Evolutionary conservation across 2,797 vertebrate species (phyloP), one percentile per base, ranked within the genome.

Genomic region (Dicrostonyx torquatus): DNA sequence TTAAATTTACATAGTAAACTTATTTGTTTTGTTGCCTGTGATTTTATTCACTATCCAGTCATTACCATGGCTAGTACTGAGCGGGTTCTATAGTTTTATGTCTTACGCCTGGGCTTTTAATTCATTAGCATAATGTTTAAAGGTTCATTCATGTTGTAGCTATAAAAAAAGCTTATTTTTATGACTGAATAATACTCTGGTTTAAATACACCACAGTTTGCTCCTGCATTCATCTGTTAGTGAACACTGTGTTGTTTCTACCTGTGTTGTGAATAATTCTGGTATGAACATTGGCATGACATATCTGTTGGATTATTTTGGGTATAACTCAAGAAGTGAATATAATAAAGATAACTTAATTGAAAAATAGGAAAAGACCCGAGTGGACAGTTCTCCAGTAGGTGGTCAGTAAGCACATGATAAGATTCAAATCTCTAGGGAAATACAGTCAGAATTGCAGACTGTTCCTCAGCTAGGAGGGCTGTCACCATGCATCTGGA

Each of bases 111-210:
- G 53, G 37, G 22, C 50, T n/a, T 84, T 31, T 55, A 88, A 66
- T 93, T 11, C 72, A 94, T 8, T 84, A 78, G 48, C 29, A 37
- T 89, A 50, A 60, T 85, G 50, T 88, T 90, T 70, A 29, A 80
- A 20, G 29, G 31, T 50, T 77, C 45, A 73, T 40, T 24, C 40
- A 77, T 77, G 31, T 55, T 82, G 5, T 73, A 87, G 3, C 73
- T 73, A 7, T 87, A 26, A 53, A 58, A 37, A 60, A 94, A 84
- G 20, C 75, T 76, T 26, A 66, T 70, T 90, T 95, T 88, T 82
- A 43, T 86, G 58, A 17, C 20, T 24, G 8, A 82, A 37, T 82
- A 43, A 68, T 50, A 20, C 48, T 90, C 34, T 31, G 53, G 50
- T 87, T 5, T 93, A 66, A 37, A 60, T 45, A 73, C 43, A 48